Evolutionary conservation across 1,140 invertebrate genomes (phyloP).

Genomic region (Temnothorax longispinosus): DNA sequence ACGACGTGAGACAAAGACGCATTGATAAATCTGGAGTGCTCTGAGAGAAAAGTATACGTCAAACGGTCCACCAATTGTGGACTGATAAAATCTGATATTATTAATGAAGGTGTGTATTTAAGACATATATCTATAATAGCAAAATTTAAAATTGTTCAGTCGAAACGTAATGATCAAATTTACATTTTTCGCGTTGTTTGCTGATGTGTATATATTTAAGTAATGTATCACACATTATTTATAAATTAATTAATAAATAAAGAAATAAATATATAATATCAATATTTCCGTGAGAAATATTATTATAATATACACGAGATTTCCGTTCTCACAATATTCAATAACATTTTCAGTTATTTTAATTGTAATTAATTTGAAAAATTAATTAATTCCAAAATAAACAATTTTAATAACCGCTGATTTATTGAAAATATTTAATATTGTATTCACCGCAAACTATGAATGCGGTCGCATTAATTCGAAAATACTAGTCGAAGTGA

Average conservation of each 20-base stretch:
- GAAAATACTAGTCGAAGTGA: conserved; percentile 66
- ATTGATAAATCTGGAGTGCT: background rate
- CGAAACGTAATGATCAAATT: background rate
- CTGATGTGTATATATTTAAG: background rate
- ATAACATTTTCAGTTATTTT: background rate
- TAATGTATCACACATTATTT: background rate
- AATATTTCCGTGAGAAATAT: background rate
- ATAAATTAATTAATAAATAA: background rate
- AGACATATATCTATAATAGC: background rate
- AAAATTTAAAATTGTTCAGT: background rate
- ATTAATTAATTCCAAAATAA: background rate
- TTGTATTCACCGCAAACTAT: background rate
- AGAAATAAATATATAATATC: background rate
- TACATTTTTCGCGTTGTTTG: background rate
- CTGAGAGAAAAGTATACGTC: background rate
- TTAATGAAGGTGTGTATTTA: background rate
- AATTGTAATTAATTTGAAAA: background rate
- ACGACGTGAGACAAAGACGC: background rate
- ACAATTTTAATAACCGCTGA: background rate
- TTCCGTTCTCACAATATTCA: background rate
- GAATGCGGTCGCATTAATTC: conserved; percentile 60
- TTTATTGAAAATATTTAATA: background rate
- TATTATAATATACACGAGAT: background rate
- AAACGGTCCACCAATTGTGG: background rate
- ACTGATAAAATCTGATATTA: background rate